Conservation (phyloP, 1,140 invertebrate species). For the Cotesia vestalis region DNA sequence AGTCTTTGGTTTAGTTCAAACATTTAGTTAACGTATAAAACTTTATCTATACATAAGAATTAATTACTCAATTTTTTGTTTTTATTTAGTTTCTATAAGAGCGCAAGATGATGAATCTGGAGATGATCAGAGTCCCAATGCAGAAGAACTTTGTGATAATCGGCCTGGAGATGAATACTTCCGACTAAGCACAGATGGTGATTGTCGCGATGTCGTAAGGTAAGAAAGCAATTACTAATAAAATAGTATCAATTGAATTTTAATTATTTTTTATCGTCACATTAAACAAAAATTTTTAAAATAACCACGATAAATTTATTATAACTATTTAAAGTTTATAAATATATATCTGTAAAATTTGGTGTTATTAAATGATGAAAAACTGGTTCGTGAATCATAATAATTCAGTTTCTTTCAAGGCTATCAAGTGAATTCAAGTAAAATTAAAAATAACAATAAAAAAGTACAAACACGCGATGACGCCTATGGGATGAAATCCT, state of each 20-base stretch:
- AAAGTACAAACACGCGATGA: not conserved
- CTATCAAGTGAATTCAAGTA: conserved; percentile 21
- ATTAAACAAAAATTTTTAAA: not conserved
- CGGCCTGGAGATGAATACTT: conserved; percentile 90
- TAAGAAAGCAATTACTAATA: conserved; percentile 62
- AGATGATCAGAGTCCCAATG: conserved; percentile 73
- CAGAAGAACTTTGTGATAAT: conserved; percentile 86
- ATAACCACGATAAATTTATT: not conserved
- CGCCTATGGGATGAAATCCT: not conserved
- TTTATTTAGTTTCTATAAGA: conserved; percentile 51
- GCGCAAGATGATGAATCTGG: conserved; percentile 74
- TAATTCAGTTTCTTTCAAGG: conserved; percentile 7
- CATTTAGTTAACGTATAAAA: not conserved
- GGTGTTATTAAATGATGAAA: not conserved
- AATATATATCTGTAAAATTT: no score
- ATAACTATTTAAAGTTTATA: not conserved
- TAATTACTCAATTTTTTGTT: conserved; percentile 9
- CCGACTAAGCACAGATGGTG: conserved; percentile 81
- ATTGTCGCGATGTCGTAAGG: conserved; percentile 93
- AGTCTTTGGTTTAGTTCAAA: no score
- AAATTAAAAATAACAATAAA: conserved; percentile 14
- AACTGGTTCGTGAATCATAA: conserved; percentile 17
- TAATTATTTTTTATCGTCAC: not conserved
- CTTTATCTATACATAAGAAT: not conserved
- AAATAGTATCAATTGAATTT: not conserved